Base-by-base conservation (phyloP, 2,113 vertebrate species). In the Engraulis encrasicolus region DNA sequence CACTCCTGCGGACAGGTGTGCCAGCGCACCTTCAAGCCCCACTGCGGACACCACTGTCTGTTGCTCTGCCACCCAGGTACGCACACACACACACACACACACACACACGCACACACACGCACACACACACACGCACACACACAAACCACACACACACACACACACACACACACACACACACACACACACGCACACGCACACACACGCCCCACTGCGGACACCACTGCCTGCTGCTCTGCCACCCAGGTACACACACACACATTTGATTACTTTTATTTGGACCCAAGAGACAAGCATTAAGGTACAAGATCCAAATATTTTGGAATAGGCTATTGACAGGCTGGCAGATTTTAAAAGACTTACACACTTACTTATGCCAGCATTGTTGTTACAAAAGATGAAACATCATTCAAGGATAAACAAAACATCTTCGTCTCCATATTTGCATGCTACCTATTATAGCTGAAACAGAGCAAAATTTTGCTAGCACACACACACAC, bases 61-160 rank as follows among this genome's bases (percentile, higher is more conserved):
- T 96, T 99, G 31, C 96, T 99, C 36, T 99, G 98, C 91, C 98
- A 99, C 92, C 98, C 98, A 54, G 98, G 98, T 99, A 95, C 91
- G 88, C 83, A 18, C 58, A 71, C 81, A 38, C 50, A 50, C 84
- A 74, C 77, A 85, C 78, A 84, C 36, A 83, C 79, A 79, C 54
- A 61, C 34, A 54, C 58, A 82, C 50, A 58, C 58, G 54, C 80
- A 31, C 77, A 31, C 80, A 20, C 66, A 48, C 79, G 48, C 86
- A 61, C 85, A 50, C 58, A 50, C 52, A 18, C 14, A 17, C 1
- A 1, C 9, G 9, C 40, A 45, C 9, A 45, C 40, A 45, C 40
- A 45, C 9, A 9, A 45, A 9, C 9, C 4, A 84, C 36, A 83
- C 79, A 79, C 54, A 18, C 11, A 7, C 20, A 12, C 20, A 37